Base-by-base conservation (phyloP, 1,140 invertebrate genomes). In the Colletes latitarsis region DNA sequence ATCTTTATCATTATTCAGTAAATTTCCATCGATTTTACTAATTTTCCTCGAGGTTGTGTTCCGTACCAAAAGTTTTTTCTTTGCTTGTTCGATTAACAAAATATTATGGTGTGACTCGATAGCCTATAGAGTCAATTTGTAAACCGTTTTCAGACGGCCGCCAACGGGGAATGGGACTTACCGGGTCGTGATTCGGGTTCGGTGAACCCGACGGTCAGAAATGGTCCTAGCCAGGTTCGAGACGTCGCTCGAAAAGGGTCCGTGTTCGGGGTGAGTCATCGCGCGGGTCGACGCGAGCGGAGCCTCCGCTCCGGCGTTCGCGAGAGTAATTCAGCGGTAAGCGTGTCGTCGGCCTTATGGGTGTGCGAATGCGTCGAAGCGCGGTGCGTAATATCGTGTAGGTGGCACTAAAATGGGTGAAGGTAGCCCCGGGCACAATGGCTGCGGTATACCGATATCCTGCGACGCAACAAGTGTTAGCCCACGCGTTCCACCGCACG, bases 371-470 rank as follows among this genome's bases (percentile, higher is more conserved):
- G 66, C 58, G 68, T 78, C 58, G 49, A 39, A 21, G 17, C 71
- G 19, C 53, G 55, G 63, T 60, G 78, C 82, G 82, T 86, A 84
- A 84, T 82, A 78, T 81, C 73, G 75, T 78, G 88, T 89, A 82
- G 89, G 89, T 87, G 88, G 86, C 60, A 83, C 81, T 83, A 85
- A 90, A 90, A 90, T 90, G 82, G 89, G 89, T 90, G 88, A 90
- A 90, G 89, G 89, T 82, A 88, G 88, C 63, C 74, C 21, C 49
- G 58, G 68, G 58, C 73, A 88, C 87, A 88, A 88, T 89, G 80
- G 77, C 73, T 62, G 68, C 77, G 66, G 30, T 71, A 63, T 53
- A 69, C 21, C 75, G 76, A 81, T 69, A 82, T 39, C 46, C 52
- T 21, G 67, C 83, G 72, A 83, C 67, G 87, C 85, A 87, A 89